phyloP scores from a whole-genome alignment of 2,113 vertebrate species.

The Zosterops pallidus region DNA sequence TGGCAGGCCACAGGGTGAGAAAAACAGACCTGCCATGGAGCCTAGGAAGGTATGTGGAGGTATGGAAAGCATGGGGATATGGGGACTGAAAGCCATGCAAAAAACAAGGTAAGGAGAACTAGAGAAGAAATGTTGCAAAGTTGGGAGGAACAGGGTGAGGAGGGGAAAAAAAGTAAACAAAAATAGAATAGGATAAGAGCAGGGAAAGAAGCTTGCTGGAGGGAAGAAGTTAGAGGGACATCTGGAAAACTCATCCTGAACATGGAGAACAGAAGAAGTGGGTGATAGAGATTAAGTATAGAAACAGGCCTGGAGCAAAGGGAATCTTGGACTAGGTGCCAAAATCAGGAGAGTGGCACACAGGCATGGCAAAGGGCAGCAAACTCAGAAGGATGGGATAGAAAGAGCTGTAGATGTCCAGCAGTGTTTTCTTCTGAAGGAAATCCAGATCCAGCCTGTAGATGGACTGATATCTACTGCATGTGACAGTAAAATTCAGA shows the following conservation, averaged over 20 bases:
- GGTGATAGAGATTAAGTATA: background rate
- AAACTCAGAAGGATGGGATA: background rate
- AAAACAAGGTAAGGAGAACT: background rate
- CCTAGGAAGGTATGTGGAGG: background rate
- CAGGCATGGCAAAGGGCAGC: background rate
- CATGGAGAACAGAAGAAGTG: background rate
- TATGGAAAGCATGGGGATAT: background rate
- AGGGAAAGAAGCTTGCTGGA: background rate
- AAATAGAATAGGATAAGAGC: background rate
- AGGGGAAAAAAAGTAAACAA: background rate
- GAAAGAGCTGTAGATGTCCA: background rate
- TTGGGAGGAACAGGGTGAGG: background rate
- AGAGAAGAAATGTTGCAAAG: background rate
- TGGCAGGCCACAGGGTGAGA: background rate
- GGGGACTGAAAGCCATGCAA: background rate
- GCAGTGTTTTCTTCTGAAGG: background rate
- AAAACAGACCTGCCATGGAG: background rate
- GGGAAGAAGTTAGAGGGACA: background rate
- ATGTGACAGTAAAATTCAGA: background rate
- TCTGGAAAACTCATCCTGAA: background rate
- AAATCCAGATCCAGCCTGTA: background rate
- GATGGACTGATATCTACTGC: accelerated
- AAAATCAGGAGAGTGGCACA: background rate
- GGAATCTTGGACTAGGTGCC: background rate
- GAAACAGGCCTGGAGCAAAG: background rate